Base-by-base conservation (phyloP, 2,888 invertebrate species). In the Torymus texanus region DNA sequence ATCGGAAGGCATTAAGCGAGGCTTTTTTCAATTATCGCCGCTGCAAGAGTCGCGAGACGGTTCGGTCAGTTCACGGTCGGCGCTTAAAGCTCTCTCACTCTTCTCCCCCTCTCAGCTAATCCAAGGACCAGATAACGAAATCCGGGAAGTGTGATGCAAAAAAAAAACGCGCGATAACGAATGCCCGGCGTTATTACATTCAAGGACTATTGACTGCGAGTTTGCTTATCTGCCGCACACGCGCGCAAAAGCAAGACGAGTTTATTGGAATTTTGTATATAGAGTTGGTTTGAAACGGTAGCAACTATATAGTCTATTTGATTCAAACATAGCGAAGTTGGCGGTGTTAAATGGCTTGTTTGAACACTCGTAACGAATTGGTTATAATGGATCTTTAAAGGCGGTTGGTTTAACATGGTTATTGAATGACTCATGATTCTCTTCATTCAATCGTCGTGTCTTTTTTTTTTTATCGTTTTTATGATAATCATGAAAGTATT, bases 101-200 rank as follows among this genome's bases (percentile, higher is more conserved):
- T 14, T 62, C 53, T 50, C 61, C 24, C 65, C n/a, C 63, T 1
- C 75, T 53, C 78, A 51, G 53, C 70, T 75, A 81, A 78, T 78
- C 79, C 73, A 76, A 79, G 79, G 79, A 79, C 81, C 70, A 76
- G 81, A 76, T 81, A 81, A 81, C 79, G 65, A 81, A 79, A 79
- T 79, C 81, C 81, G 79, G 76, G 76, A 81, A 81, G 73, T 71
- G 29, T 70, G 79, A 73, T 68, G 81, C 61, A 74, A 78, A 78
- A 21, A 78, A 21, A 21, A 72, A 78, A 8, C 41, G 58, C 71
- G 21, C 78, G 81, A 81, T 81, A 78, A 75, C 75, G 29, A 16
- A 24, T 29, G 73, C 41, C 41, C 41, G 41, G 8, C 67, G 65
- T 73, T 79, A 76, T 75, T 70, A 63, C 13, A 65, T 78, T 73